phyloP scores from a whole-genome alignment of 1,140 invertebrate species.

The Drosophila kikkawai region DNA sequence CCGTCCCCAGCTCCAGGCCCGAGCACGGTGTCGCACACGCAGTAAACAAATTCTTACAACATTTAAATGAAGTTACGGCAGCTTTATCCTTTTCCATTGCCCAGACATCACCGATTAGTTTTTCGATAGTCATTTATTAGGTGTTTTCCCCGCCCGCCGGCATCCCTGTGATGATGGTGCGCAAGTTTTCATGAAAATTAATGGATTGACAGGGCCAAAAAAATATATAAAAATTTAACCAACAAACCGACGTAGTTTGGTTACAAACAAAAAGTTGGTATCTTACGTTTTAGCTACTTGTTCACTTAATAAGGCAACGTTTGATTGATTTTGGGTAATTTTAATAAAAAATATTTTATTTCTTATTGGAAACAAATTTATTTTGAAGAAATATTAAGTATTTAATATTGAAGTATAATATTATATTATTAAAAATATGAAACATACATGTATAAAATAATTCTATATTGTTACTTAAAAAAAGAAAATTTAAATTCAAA shows the following conservation, averaged over 20 bases:
- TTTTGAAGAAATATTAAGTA: no score
- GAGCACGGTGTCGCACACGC: slow-evolving; percentile 59
- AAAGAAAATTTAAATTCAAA: no score
- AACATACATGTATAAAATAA: no score
- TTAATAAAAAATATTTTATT: background rate
- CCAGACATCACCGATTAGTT: slow-evolving; percentile 47
- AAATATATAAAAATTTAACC: slow-evolving; percentile 20
- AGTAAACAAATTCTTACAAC: slow-evolving; percentile 79
- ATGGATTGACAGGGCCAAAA: slow-evolving; percentile 29
- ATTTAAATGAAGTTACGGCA: slow-evolving; percentile 70
- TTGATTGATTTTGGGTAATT: background rate
- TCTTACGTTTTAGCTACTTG: background rate
- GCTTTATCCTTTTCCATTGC: slow-evolving; percentile 42
- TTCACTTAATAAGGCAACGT: no score
- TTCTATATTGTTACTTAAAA: no score
- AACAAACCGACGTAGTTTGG: slow-evolving; percentile 14
- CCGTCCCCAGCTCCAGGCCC: background rate
- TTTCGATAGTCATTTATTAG: slow-evolving; percentile 53
- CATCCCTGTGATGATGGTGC: background rate
- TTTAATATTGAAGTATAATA: no score
- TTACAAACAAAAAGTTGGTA: background rate
- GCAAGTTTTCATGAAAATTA: slow-evolving; percentile 41
- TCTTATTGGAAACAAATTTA: no score
- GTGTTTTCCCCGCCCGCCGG: slow-evolving; percentile 17
- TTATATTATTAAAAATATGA: no score